Base-by-base conservation (phyloP, 2,113 vertebrate species). In the Oenanthe melanoleuca region DNA sequence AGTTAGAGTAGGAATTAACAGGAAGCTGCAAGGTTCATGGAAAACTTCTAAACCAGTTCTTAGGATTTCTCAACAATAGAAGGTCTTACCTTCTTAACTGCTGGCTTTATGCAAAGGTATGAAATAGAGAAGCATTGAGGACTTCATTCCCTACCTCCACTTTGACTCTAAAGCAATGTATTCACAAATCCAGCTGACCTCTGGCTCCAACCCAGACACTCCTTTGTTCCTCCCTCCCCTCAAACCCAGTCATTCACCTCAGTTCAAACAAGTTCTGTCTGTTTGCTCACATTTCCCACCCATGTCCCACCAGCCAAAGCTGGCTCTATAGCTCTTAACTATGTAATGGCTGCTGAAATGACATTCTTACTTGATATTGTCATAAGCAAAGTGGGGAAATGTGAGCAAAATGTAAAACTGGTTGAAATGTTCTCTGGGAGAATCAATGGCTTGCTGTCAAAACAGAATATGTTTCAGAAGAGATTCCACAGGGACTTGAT, bases 391-490 rank as follows among this genome's bases (percentile, higher is more conserved):
- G 10, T 50, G 49, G 57, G 53, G 50, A 82, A 89, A 70, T 73
- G 74, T 28, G 61, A 95, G 65, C 40, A 91, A 87, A 95, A 95
- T 53, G 81, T 64, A 56, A 95, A 93, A 96, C 16, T 57, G 85
- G 82, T 69, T 89, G 90, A 89, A 95, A 93, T 65, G 69, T 88
- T 89, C 90, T 80, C 88, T 55, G 55, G 78, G 59, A 97, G 75
- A 94, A 93, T 92, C 93, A 95, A 53, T 42, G 79, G 78, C 66
- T 93, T 94, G 85, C 82, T 96, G 92, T 97, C 95, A 94, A 86
- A 97, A 96, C 50, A 88, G 67, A 91, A 59, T 8, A 40, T 63
- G 64, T 72, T 93, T 86, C 85, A 73, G 74, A 57, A 65, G 4
- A 89, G 81, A 94, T 74, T 93, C 81, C 89, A 75, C 0, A 0